Conservation (phyloP, 2,113 vertebrate genomes). For the Furnarius figulus region DNA sequence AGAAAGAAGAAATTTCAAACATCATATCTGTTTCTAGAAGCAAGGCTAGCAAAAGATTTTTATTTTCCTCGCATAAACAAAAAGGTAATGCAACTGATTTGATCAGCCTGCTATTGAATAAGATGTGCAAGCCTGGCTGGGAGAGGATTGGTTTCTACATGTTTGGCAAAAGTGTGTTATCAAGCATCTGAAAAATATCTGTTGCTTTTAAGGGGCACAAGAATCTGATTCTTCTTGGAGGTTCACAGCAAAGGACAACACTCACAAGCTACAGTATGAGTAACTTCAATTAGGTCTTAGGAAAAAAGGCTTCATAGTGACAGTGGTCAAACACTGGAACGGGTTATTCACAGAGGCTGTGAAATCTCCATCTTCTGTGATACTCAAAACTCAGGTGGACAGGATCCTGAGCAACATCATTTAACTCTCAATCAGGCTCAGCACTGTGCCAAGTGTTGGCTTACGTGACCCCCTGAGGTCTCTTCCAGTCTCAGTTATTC, state of each 20-base stretch:
- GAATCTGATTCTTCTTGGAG: background rate
- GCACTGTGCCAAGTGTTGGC: background rate
- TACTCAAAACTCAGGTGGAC: background rate
- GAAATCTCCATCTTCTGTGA: background rate
- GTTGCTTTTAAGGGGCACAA: background rate
- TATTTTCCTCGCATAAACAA: background rate
- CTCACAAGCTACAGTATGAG: background rate
- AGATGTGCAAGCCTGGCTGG: background rate
- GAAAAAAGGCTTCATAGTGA: background rate
- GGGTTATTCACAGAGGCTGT: background rate
- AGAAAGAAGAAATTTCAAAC: background rate
- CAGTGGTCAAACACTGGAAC: background rate
- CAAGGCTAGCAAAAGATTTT: background rate
- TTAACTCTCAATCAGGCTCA: background rate
- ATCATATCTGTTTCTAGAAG: background rate
- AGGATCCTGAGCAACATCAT: no score
- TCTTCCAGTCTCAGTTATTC: background rate
- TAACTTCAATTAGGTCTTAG: background rate
- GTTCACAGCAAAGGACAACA: background rate
- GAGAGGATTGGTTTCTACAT: background rate
- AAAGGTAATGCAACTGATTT: background rate
- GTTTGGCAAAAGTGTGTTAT: background rate
- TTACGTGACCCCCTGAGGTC: fast-evolving
- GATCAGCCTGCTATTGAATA: background rate
- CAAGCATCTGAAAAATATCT: background rate